phyloP scores from a whole-genome alignment of 2,888 invertebrate species.

The Stramonita haemastoma region DNA sequence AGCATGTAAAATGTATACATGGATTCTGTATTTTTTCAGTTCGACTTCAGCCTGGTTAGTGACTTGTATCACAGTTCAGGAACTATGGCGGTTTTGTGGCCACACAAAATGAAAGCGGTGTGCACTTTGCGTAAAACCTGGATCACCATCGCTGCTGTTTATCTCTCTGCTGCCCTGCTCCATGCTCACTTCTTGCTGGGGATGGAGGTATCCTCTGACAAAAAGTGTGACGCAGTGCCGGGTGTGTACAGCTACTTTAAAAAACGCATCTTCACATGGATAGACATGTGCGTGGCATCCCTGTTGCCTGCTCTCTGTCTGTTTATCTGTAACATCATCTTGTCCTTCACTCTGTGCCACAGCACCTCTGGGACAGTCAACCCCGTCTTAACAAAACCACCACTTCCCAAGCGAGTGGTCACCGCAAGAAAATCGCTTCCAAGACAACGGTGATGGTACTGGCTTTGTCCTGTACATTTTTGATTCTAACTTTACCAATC shows the following conservation, averaged over 20 bases:
- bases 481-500: too few relatives aligned
- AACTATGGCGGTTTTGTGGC: neutral
- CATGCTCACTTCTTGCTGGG: neutral
- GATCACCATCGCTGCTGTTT: neutral
- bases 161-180: neutral
- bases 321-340: neutral
- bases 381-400: too few relatives aligned
- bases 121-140: neutral
- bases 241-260: neutral
- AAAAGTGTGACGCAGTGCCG: neutral
- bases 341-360: neutral
- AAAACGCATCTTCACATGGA: neutral
- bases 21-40: too few relatives aligned
- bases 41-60: slow-evolving; percentile 19
- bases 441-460: too few relatives aligned
- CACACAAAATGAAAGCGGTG: neutral
- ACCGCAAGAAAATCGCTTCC: too few relatives aligned
- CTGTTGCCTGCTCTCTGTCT: neutral
- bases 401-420: too few relatives aligned
- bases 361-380: neutral
- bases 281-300: neutral
- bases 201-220: neutral
- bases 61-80: slow-evolving; percentile 15
- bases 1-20: too few relatives aligned
- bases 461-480: too few relatives aligned